phyloP scores from a whole-genome alignment of 2,888 invertebrate species.

The Nymphalis polychloros region DNA sequence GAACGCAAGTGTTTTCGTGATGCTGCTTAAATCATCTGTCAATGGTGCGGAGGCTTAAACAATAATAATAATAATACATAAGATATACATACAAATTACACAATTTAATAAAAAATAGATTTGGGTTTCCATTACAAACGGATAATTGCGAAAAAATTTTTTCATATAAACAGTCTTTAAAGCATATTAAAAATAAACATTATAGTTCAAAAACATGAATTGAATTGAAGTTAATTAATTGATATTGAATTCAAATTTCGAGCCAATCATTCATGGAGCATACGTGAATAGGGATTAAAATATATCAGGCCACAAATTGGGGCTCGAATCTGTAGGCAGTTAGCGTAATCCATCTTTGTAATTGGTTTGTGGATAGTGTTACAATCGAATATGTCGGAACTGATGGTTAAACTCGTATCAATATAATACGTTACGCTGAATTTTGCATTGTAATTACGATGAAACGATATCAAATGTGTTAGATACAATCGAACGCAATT shows the following conservation, averaged over 20 bases:
- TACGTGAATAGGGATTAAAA: conserved; percentile 72
- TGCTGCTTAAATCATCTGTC: too few species aligned
- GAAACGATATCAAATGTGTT: neutral
- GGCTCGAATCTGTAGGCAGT: conserved; percentile 62
- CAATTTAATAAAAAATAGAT: too few species aligned
- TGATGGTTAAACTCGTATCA: conserved; percentile 12
- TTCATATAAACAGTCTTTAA: too few species aligned
- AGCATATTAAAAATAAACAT: too few species aligned
- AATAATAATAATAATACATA: too few species aligned
- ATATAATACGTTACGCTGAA: neutral
- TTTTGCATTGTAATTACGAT: neutral
- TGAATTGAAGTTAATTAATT: conserved; percentile 51
- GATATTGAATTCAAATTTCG: conserved; percentile 50
- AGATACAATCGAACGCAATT: neutral
- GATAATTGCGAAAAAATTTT: too few species aligned
- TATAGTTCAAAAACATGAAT: conserved; percentile 4
- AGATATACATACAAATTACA: too few species aligned
- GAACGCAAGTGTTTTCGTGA: too few species aligned
- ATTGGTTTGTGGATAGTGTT: conserved; percentile 62
- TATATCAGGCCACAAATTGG: conserved; percentile 72
- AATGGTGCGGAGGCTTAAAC: too few species aligned
- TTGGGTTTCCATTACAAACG: too few species aligned
- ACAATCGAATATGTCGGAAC: conserved; percentile 32
- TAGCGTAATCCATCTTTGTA: conserved; percentile 72
- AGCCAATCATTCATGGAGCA: conserved; percentile 60